These are phyloP conservation scores for Dasypolia templi DNA, from an alignment of 2,888 invertebrate species.

Conservation along the genomic window DNA sequence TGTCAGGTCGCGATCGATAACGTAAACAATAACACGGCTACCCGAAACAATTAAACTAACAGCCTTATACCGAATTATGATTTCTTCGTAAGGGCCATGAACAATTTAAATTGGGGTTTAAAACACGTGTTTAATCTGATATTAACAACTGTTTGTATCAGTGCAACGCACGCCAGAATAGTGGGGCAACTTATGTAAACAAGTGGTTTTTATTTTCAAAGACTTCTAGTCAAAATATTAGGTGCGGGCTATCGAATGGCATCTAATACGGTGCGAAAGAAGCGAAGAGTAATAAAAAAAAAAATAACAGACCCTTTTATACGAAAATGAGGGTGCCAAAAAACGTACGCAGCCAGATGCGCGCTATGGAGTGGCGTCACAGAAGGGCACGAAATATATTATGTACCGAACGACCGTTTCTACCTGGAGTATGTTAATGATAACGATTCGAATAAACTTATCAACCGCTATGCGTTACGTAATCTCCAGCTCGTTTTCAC, in stretches of 20 bases:
- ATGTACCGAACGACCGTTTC: background rate
- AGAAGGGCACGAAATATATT: conserved; percentile 14
- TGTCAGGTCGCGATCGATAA: background rate
- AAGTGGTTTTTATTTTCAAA: background rate
- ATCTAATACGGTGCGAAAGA: background rate
- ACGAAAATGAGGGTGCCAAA: background rate
- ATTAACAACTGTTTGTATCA: conserved; percentile 40
- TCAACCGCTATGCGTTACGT: background rate
- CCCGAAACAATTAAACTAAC: conserved; percentile 34
- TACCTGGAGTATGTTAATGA: background rate
- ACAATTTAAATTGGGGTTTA: conserved; percentile 28
- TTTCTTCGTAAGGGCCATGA: conserved; percentile 17
- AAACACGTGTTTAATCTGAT: conserved; percentile 44
- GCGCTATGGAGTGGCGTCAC: background rate
- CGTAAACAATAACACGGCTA: conserved; percentile 27
- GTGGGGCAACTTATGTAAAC: background rate
- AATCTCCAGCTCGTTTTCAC: background rate
- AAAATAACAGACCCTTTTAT: too few relatives aligned
- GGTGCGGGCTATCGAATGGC: background rate
- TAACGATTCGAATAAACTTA: background rate
- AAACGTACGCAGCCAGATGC: background rate
- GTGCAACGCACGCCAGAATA: conserved; percentile 26
- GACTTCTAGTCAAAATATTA: background rate
- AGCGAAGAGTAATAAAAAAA: too few relatives aligned
- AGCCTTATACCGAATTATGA: conserved; percentile 20